Evolutionary conservation across 1,140 invertebrate species (phyloP), one percentile per base, ranked within the genome.

Genomic region (Pseudomyrmex dendroicus): DNA sequence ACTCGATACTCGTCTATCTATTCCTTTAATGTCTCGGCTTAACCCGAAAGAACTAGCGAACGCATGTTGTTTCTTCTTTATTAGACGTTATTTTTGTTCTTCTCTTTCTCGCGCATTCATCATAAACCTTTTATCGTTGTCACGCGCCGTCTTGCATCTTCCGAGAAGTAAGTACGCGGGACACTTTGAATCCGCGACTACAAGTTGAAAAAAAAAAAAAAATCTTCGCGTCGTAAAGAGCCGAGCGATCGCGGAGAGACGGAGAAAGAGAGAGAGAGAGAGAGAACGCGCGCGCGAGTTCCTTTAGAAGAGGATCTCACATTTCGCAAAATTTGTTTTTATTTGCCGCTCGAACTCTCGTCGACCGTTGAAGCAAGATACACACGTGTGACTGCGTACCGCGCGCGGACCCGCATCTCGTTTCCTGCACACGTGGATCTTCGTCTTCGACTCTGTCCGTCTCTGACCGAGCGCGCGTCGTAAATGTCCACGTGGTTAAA

Each of bases 381-480:
- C 64, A 66, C 89, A 91, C 90, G 91, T 91, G 91, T 87, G 86
- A 88, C 84, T 52, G 7, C 10, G n/a, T 56, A 17, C 0, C 15
- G 17, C 35, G 76, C 25, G 83, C 88, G 85, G 85, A 83, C 92
- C 92, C 92, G 92, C 92, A 93, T 93, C 90, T 70, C 84, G 90
- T 86, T 92, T 93, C 92, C 92, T 91, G 92, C 86, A 85, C 92
- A 93, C 92, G 91, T 93, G 91, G 90, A 91, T 91, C 78, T 86
- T 68, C 77, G 67, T 56, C 35, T 35, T 35, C 35, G 64, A 56
- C 64, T 80, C 87, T 64, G 62, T 66, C 20, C 80, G 76, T 70
- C 82, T 57, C 82, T 57, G 54, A 72, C 85, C 67, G 35, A 35
- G 5, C 35, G 56, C 50, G 63, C 77, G 67, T 84, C 86, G 84